phyloP scores from a whole-genome alignment of 2,888 invertebrate genomes.

The Anarsia innoxiella region DNA sequence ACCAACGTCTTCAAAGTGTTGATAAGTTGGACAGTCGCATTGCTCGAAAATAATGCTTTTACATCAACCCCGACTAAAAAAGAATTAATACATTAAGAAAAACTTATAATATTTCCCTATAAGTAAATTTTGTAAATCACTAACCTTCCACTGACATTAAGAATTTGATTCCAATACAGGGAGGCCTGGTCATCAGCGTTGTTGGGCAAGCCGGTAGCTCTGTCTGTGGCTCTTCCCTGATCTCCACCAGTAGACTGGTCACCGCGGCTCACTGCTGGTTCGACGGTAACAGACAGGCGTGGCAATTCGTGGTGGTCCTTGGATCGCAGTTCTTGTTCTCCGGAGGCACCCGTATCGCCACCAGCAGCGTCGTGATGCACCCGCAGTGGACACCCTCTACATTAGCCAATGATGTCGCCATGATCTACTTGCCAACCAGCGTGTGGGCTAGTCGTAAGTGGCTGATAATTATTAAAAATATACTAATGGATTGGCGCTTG shows the following conservation, averaged over 20 bases:
- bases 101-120: too few relatives aligned
- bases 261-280: conserved; percentile 33
- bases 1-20: too few relatives aligned
- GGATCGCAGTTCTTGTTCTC: conserved; percentile 27
- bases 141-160: too few relatives aligned
- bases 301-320: conserved; percentile 24
- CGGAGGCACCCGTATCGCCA: conserved; percentile 25
- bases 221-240: conserved; percentile 25
- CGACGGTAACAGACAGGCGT: conserved; percentile 22
- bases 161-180: too few relatives aligned
- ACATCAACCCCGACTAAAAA: too few relatives aligned
- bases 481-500: too few relatives aligned
- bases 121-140: too few relatives aligned
- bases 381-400: conserved; percentile 21
- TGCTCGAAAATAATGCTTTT: too few relatives aligned
- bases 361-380: conserved; percentile 21
- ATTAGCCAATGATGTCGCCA: conserved; percentile 24
- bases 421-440: conserved; percentile 22
- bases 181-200: conserved; percentile 25
- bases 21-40: too few relatives aligned
- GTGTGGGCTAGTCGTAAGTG: conserved; percentile 19
- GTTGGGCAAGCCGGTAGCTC: conserved; percentile 17
- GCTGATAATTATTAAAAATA: not conserved
- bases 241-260: conserved; percentile 23
- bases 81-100: too few relatives aligned